Evolutionary conservation across 2,797 vertebrate genomes (phyloP).

Genomic region (Chiropotes sagulatus): DNA sequence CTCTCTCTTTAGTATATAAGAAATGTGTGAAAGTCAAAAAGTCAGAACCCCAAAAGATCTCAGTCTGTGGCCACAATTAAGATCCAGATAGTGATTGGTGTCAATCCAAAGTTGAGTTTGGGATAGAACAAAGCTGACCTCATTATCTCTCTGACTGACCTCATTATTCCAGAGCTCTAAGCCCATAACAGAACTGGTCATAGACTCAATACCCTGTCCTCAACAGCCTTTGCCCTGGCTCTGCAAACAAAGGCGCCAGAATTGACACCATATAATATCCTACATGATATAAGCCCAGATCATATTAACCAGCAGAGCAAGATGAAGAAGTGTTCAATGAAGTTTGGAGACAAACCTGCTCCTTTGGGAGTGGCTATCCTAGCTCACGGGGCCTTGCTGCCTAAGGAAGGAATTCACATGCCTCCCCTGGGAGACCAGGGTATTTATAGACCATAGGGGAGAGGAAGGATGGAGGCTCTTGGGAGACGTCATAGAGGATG

Average conservation of each 20-base stretch:
- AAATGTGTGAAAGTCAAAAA: conserved; percentile 7
- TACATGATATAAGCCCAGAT: background rate
- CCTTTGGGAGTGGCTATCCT: background rate
- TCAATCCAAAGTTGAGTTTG: background rate
- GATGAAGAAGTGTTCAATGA: conserved; percentile 3
- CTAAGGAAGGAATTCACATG: conserved; percentile 57
- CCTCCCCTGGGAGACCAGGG: background rate
- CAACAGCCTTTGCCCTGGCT: background rate
- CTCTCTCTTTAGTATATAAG: background rate
- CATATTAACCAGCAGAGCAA: background rate
- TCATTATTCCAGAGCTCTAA: conserved; percentile 13
- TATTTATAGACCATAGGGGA: conserved; percentile 67
- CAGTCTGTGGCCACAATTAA: background rate
- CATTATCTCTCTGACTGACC: background rate
- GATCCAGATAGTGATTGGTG: background rate
- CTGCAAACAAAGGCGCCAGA: background rate
- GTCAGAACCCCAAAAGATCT: background rate
- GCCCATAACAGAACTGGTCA: background rate
- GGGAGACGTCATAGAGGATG: conserved; percentile 71
- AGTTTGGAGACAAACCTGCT: conserved; percentile 43
- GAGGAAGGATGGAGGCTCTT: conserved; percentile 74
- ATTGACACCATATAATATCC: background rate
- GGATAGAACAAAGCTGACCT: background rate
- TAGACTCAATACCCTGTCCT: background rate
- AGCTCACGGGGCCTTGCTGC: background rate